Evolutionary conservation across 1,140 invertebrate species (phyloP).

Genomic region (Zaprionus davidi): DNA sequence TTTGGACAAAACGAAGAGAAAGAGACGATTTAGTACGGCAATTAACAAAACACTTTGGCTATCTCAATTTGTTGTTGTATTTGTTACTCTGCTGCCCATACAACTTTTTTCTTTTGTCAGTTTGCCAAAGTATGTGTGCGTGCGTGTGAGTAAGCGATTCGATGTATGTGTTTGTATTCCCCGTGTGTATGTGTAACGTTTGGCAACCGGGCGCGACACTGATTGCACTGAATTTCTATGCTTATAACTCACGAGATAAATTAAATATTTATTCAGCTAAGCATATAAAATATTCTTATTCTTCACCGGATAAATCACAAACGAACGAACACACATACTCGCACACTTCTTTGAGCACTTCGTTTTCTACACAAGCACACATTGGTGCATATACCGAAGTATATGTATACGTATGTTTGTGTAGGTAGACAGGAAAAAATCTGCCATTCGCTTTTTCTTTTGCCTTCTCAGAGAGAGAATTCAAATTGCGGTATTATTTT

Average conservation of each 20-base stretch:
- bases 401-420: slow-evolving; percentile 66
- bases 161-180: slow-evolving; percentile 25
- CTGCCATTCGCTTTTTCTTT: slow-evolving; percentile 70
- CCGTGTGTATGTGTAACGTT: slow-evolving; percentile 55
- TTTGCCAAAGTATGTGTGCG: slow-evolving; percentile 23
- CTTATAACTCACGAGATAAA: slow-evolving; percentile 27
- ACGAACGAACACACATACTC: slow-evolving; percentile 18
- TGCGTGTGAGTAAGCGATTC: slow-evolving; percentile 45
- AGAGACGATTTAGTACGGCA: slow-evolving; percentile 46
- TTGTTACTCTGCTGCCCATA: slow-evolving; percentile 62
- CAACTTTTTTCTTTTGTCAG: slow-evolving; percentile 76
- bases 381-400: slow-evolving; percentile 47
- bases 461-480: slow-evolving; percentile 30
- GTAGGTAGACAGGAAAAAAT: slow-evolving; percentile 80
- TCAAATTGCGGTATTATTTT: slow-evolving; percentile 44
- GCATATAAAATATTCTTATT: slow-evolving; percentile 51
- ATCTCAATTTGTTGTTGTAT: slow-evolving; percentile 46
- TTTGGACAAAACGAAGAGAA: slow-evolving; percentile 29
- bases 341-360: slow-evolving; percentile 36
- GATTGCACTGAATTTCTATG: slow-evolving; percentile 49
- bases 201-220: slow-evolving; percentile 73
- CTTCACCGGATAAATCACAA: slow-evolving; percentile 42
- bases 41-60: slow-evolving; percentile 58
- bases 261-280: slow-evolving; percentile 19
- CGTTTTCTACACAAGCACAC: slow-evolving; percentile 49